Conservation (phyloP, 2,888 invertebrate species). For the Thelaira solivaga region DNA sequence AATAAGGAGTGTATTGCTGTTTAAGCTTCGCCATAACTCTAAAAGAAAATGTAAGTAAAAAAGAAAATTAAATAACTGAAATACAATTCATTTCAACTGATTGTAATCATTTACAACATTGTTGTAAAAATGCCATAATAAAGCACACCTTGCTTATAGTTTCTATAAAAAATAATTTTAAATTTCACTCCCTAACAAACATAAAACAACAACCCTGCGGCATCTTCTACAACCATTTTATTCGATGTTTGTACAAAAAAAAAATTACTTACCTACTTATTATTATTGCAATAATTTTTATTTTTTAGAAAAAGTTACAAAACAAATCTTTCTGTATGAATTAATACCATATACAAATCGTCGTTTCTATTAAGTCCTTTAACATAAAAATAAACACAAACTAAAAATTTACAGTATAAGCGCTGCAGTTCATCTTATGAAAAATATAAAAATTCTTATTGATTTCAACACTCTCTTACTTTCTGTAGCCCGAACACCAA, state of each 20-base stretch:
- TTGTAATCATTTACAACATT: conserved; percentile 50
- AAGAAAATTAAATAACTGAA: background rate
- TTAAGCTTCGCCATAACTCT: background rate
- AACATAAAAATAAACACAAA: conserved; percentile 40
- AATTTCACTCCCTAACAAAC: background rate
- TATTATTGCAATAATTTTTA: conserved; percentile 22
- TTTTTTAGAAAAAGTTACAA: background rate
- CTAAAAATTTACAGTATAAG: background rate
- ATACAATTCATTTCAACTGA: conserved; percentile 7
- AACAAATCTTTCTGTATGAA: background rate
- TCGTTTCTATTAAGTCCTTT: conserved; percentile 16
- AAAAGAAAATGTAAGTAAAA: background rate
- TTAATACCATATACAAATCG: conserved; percentile 3
- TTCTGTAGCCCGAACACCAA: background rate
- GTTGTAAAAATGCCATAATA: conserved; percentile 34
- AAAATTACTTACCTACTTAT: conserved; percentile 19
- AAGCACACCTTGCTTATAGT: conserved; percentile 26
- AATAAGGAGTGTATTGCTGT: conserved; percentile 12
- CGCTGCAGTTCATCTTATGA: background rate
- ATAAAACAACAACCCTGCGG: conserved; percentile 7
- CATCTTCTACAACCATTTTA: background rate
- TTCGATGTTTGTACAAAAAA: conserved; percentile 5
- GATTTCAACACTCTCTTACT: conserved; percentile 32
- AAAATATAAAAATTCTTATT: conserved; percentile 19
- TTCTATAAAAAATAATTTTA: background rate